These are phyloP conservation scores for Pholis gunnellus DNA, from an alignment of 2,113 vertebrate species.

Conservation along the genomic window DNA sequence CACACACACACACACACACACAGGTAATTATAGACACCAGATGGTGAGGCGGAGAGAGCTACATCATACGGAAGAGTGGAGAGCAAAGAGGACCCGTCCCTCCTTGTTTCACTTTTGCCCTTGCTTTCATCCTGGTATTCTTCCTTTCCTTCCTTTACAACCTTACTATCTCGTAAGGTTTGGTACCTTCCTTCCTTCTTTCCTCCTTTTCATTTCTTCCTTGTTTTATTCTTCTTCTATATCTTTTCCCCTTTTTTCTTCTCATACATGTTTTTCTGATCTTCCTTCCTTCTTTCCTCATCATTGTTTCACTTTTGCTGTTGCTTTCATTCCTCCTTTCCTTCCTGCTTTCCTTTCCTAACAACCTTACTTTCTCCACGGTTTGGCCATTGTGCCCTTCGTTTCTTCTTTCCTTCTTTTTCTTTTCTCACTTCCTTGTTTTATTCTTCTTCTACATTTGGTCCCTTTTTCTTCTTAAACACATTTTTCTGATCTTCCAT, in stretches of 20 bases:
- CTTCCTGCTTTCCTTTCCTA: not conserved
- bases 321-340: not conserved
- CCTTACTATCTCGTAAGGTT: not conserved
- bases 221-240: not conserved
- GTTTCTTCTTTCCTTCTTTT: not conserved
- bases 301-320: conserved; percentile 24
- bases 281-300: not conserved
- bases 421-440: not conserved
- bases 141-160: not conserved
- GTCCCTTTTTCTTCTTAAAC: not conserved
- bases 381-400: not conserved
- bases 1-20: conserved; percentile 22
- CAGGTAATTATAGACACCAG: conserved; percentile 65
- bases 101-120: conserved; percentile 35
- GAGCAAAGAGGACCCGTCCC: conserved; percentile 22
- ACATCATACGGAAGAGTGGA: conserved; percentile 51
- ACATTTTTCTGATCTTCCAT: not conserved
- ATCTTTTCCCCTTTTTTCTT: not conserved
- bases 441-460: not conserved
- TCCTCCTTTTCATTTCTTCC: not conserved
- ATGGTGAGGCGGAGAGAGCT: conserved; percentile 62
- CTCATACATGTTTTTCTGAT: not conserved
- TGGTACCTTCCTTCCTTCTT: not conserved
- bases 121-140: not conserved
- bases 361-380: not conserved